phyloP scores from a whole-genome alignment of 2,113 vertebrate species.

The Pterocles burchelli region DNA sequence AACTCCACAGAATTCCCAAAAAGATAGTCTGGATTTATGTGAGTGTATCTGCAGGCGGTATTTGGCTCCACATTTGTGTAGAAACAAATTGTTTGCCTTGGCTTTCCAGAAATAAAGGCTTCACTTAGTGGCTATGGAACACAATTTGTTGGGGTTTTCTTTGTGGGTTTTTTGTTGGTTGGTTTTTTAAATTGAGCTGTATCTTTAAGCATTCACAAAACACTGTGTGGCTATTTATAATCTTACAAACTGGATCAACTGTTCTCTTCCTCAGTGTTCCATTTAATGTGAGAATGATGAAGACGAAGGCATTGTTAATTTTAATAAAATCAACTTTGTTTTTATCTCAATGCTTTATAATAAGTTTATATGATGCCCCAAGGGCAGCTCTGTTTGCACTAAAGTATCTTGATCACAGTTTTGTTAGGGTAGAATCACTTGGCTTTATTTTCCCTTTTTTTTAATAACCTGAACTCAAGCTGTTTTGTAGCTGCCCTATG shows the following conservation, averaged over 20 bases:
- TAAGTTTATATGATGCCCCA: conserved; percentile 16
- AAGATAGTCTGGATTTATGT: not conserved
- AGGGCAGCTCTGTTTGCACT: conserved; percentile 7
- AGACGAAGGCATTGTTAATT: conserved; percentile 18
- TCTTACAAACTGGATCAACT: not conserved
- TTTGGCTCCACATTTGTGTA: not conserved
- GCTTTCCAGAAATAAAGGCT: not conserved
- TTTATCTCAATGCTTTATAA: conserved; percentile 26
- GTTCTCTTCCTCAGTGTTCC: not conserved
- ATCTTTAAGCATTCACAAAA: not conserved
- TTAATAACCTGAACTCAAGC: conserved; percentile 6
- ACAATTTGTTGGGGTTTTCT: not conserved
- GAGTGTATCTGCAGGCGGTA: not conserved
- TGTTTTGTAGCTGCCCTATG: not conserved
- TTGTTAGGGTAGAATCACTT: not conserved
- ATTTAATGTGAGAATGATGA: not conserved
- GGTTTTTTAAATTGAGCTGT: not conserved
- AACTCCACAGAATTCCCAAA: not conserved
- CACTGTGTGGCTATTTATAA: not conserved
- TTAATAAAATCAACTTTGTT: conserved; percentile 60
- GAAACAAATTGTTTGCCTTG: not conserved
- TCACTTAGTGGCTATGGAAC: not conserved
- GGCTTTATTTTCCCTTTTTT: not conserved
- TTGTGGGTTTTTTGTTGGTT: not conserved
- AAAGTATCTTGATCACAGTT: not conserved